Evolutionary conservation across 2,113 vertebrate species (phyloP).

Genomic region (Parotia lawesii): DNA sequence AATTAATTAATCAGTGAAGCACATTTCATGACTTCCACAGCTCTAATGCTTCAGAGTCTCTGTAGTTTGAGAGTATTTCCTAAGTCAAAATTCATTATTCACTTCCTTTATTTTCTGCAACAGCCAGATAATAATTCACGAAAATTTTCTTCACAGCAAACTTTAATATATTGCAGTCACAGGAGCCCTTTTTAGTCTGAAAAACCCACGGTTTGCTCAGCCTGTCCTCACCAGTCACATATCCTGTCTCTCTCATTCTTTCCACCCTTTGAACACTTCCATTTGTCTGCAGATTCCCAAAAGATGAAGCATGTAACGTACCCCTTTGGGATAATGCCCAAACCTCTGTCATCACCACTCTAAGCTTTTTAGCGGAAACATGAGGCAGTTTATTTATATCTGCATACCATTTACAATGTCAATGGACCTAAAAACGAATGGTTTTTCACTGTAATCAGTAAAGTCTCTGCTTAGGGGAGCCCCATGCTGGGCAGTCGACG

Average conservation of each 20-base stretch:
- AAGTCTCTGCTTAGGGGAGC: background rate
- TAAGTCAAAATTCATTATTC: background rate
- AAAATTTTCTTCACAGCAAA: background rate
- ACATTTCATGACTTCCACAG: background rate
- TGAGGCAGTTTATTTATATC: background rate
- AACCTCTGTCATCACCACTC: background rate
- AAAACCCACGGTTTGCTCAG: background rate
- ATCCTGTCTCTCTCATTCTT: background rate
- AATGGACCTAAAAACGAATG: background rate
- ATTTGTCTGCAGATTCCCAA: background rate
- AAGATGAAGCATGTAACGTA: background rate
- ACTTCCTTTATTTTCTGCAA: background rate
- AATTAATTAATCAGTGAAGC: background rate
- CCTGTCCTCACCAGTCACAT: background rate
- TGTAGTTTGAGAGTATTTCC: background rate
- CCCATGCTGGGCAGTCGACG: background rate
- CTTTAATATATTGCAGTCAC: background rate
- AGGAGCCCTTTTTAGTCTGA: background rate
- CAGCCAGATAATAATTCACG: background rate
- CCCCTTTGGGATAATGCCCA: background rate
- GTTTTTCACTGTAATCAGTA: background rate
- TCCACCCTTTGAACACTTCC: background rate
- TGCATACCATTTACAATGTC: background rate
- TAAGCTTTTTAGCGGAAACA: fast-evolving
- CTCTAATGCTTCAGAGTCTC: background rate